phyloP scores from a whole-genome alignment of 2,113 vertebrate genomes.

The Turnix velox region DNA sequence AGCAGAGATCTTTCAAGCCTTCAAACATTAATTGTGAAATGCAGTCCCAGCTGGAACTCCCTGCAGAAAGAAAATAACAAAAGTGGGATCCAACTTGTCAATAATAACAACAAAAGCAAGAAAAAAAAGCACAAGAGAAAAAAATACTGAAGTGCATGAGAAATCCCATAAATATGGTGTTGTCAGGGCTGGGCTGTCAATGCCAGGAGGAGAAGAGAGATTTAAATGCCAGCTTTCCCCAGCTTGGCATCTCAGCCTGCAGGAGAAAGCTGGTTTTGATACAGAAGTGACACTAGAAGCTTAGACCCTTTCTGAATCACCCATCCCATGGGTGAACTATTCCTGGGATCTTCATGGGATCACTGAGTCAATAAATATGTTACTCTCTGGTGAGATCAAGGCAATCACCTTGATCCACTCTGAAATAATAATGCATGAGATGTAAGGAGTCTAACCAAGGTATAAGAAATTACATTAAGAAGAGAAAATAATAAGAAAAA shows the following conservation, averaged over 20 bases:
- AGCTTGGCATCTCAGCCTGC: not conserved
- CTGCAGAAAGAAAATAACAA: not conserved
- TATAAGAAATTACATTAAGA: not conserved
- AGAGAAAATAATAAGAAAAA: not conserved
- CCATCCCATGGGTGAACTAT: not conserved
- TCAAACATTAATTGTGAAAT: conserved; percentile 11
- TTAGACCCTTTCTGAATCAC: not conserved
- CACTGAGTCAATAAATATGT: not conserved
- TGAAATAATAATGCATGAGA: not conserved
- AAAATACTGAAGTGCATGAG: not conserved
- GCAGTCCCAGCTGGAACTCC: conserved; percentile 1
- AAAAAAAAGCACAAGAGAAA: not conserved
- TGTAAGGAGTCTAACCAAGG: not conserved
- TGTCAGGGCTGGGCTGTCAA: not conserved
- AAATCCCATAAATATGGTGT: not conserved
- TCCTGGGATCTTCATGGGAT: not conserved
- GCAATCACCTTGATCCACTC: not conserved
- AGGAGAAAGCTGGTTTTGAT: not conserved
- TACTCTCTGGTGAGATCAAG: not conserved
- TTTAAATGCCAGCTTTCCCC: not conserved
- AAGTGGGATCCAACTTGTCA: conserved; percentile 22
- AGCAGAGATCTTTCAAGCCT: conserved; percentile 33
- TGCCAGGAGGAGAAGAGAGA: not conserved
- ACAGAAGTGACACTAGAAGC: not conserved
- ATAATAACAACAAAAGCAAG: not conserved